A percentile compares a stretch with the other conserved stretches of the same genome.
These are phyloP conservation scores for Ranitomeya variabilis DNA, from an alignment of 2,113 vertebrate species.

Conservation along the genomic window DNA sequence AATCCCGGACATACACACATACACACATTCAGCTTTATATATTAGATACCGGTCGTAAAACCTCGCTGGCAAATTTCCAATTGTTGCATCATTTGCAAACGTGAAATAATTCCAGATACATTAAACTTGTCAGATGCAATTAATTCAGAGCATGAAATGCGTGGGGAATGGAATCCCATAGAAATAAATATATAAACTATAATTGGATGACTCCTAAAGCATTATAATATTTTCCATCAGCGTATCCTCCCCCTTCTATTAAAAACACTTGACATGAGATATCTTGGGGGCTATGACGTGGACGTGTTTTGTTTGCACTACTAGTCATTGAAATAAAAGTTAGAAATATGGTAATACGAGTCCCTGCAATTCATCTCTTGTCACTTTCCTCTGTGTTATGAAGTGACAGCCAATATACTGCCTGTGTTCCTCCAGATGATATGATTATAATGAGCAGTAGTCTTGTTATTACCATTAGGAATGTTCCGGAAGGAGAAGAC, in stretches of 20 bases:
- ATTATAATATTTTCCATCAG: background rate
- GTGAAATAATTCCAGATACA: background rate
- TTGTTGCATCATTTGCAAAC: background rate
- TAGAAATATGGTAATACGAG: slow-evolving; percentile 28
- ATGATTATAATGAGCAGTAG: slow-evolving; percentile 24
- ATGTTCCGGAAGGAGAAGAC: slow-evolving; percentile 3
- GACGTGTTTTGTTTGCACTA: slow-evolving; percentile 3
- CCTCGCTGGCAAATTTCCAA: slow-evolving; percentile 2
- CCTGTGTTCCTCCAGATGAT: slow-evolving; percentile 1
- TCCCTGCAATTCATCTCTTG: slow-evolving; percentile 32
- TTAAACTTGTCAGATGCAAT: slow-evolving; percentile 43
- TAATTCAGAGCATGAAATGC: background rate
- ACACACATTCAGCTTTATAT: no score
- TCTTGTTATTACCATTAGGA: slow-evolving; percentile 37
- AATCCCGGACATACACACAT: no score
- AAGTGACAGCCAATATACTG: slow-evolving; percentile 30
- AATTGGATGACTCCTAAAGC: background rate
- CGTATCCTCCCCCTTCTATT: background rate
- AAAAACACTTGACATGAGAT: background rate
- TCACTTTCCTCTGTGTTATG: slow-evolving; percentile 17
- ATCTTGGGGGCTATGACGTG: background rate
- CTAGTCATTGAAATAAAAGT: slow-evolving; percentile 27
- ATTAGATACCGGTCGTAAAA: background rate
- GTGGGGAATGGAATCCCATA: background rate
- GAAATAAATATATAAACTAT: background rate